These are phyloP conservation scores for Paedocypris micromegethes DNA, from an alignment of 2,797 vertebrate species.

Conservation along the genomic window DNA sequence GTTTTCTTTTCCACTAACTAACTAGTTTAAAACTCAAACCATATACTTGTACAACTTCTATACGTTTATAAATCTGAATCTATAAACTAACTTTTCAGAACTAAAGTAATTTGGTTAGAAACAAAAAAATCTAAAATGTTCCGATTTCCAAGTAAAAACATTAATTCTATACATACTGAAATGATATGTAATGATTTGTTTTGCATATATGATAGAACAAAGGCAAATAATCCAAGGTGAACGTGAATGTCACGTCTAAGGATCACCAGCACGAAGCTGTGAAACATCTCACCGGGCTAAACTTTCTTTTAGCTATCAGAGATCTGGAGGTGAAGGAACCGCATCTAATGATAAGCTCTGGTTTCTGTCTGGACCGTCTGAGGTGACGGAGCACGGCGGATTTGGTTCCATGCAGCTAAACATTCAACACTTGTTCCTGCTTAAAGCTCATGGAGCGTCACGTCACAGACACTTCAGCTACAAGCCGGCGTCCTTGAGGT, in stretches of 20 bases:
- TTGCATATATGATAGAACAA: no score
- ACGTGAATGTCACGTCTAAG: not conserved
- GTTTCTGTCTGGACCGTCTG: slow-evolving; percentile 47
- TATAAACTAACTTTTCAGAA: no score
- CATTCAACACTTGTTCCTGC: slow-evolving; percentile 51
- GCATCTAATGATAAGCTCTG: slow-evolving; percentile 48
- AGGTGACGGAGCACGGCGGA: slow-evolving; percentile 40
- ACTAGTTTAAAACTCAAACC: no score
- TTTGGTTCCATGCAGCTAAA: slow-evolving; percentile 53
- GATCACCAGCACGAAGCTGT: not conserved
- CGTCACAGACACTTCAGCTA: slow-evolving; percentile 31
- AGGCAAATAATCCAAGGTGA: no score
- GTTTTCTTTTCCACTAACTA: no score
- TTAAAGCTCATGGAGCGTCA: slow-evolving; percentile 29
- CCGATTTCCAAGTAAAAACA: no score
- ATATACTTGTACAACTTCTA: no score
- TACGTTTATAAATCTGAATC: no score
- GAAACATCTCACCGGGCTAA: slow-evolving; percentile 33
- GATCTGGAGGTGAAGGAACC: slow-evolving; percentile 46
- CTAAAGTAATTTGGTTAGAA: no score
- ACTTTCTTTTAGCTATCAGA: slow-evolving; percentile 34
- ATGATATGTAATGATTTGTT: no score
- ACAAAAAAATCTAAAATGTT: no score
- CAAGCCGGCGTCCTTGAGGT: slow-evolving; percentile 26
- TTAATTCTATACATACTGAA: no score